These are phyloP conservation scores for Antitype chi DNA, from an alignment of 2,888 invertebrate genomes.

Conservation along the genomic window DNA sequence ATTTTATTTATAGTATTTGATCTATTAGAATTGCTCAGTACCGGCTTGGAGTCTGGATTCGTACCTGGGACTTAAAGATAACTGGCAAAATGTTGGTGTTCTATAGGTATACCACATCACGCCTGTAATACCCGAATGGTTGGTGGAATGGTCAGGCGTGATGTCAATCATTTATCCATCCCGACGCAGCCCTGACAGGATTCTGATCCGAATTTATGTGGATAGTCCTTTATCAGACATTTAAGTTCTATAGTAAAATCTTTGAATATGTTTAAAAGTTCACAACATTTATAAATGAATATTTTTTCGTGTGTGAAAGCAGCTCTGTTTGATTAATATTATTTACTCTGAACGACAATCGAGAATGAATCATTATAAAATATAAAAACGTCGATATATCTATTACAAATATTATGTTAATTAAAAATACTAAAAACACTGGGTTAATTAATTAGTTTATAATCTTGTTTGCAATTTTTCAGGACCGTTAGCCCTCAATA, in stretches of 20 bases:
- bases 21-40: no score
- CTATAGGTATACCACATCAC: neutral
- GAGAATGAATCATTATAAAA: neutral
- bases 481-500: neutral
- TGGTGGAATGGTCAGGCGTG: neutral
- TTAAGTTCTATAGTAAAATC: neutral
- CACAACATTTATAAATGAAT: slow-evolving; percentile 4
- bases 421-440: neutral
- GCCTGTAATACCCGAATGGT: no score
- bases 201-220: neutral
- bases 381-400: neutral
- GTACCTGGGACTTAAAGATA: neutral
- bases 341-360: neutral
- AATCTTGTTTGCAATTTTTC: neutral
- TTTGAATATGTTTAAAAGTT: neutral
- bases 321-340: neutral
- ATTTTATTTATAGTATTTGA: no score
- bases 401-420: slow-evolving; percentile 1
- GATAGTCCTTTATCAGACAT: neutral
- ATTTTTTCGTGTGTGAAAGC: neutral
- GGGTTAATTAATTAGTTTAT: neutral
- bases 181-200: neutral
- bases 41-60: neutral
- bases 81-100: neutral
- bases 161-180: neutral